Evolutionary conservation across 2,797 vertebrate genomes (phyloP).

Genomic region (Gadopsis bispinosus): DNA sequence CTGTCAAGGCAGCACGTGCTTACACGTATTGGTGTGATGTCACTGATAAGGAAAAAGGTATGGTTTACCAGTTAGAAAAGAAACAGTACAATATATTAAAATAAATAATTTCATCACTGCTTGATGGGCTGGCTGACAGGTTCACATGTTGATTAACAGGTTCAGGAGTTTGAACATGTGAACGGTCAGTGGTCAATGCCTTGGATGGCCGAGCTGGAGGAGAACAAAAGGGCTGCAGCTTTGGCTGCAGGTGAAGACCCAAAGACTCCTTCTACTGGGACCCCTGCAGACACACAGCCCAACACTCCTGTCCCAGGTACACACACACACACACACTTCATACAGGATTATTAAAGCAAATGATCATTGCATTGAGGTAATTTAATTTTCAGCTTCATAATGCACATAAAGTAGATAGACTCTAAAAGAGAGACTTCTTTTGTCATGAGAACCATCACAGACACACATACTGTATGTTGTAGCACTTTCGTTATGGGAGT

Average conservation of each 20-base stretch:
- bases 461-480: not conserved
- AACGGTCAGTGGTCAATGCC: conserved; percentile 99
- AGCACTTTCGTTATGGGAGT: not conserved
- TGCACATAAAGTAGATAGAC: not conserved
- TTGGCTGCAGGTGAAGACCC: conserved; percentile 87
- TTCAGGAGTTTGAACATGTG: conserved; percentile 98
- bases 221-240: conserved; percentile 93
- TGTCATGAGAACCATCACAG: not conserved
- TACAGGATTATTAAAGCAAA: not conserved
- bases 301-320: conserved; percentile 91
- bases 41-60: conserved; percentile 98
- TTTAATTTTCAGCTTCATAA: not conserved
- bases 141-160: conserved; percentile 77
- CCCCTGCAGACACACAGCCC: conserved; percentile 94
- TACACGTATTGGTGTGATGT: conserved; percentile 98
- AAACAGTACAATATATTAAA: not conserved
- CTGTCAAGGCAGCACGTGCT: conserved; percentile 96
- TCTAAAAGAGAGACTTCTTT: not conserved
- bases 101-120: not conserved
- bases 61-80: not conserved
- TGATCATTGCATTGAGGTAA: not conserved
- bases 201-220: conserved; percentile 93
- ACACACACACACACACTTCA: conserved; percentile 16
- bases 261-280: conserved; percentile 94
- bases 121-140: not conserved